Conservation (phyloP, 2,113 vertebrate genomes). For the Regulus satrapa region DNA sequence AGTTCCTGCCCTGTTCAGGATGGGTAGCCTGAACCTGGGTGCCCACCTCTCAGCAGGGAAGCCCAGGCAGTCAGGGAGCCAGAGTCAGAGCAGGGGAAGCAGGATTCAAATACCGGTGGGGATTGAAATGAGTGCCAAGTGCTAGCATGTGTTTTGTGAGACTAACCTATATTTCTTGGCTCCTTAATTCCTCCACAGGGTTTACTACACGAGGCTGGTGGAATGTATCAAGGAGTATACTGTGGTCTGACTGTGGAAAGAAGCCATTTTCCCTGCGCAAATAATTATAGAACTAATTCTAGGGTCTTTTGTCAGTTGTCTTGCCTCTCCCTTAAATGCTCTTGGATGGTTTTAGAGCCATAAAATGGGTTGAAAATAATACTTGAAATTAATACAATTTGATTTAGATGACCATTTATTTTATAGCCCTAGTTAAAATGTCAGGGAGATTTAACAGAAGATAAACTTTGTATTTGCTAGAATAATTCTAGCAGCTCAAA, state of each 20-base stretch:
- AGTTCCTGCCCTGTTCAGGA: neutral
- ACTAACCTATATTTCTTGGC: constrained; percentile 3
- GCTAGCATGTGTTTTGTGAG: rapidly evolving
- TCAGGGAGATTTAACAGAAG: constrained; percentile 39
- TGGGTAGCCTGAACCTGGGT: neutral
- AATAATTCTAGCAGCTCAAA: neutral
- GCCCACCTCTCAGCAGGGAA: neutral
- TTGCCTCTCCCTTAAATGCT: neutral
- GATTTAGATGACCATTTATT: constrained; percentile 48
- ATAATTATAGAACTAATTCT: constrained; percentile 47
- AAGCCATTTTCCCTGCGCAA: constrained; percentile 6
- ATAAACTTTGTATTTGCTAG: constrained; percentile 29
- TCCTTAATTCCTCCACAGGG: constrained; percentile 14
- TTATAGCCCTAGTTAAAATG: constrained; percentile 33
- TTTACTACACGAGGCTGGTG: neutral
- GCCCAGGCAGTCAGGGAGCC: neutral
- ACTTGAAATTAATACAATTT: constrained; percentile 46
- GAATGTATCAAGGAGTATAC: constrained; percentile 6
- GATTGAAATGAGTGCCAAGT: neutral
- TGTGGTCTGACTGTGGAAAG: neutral
- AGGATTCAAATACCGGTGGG: neutral
- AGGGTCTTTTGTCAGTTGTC: constrained; percentile 8
- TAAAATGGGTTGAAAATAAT: constrained; percentile 31
- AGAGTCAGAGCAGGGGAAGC: neutral
- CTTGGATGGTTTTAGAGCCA: neutral